Evolutionary conservation across 2,113 vertebrate genomes (phyloP), one percentile per base, ranked within the genome.

Genomic region (Coptodon bakossiorum): DNA sequence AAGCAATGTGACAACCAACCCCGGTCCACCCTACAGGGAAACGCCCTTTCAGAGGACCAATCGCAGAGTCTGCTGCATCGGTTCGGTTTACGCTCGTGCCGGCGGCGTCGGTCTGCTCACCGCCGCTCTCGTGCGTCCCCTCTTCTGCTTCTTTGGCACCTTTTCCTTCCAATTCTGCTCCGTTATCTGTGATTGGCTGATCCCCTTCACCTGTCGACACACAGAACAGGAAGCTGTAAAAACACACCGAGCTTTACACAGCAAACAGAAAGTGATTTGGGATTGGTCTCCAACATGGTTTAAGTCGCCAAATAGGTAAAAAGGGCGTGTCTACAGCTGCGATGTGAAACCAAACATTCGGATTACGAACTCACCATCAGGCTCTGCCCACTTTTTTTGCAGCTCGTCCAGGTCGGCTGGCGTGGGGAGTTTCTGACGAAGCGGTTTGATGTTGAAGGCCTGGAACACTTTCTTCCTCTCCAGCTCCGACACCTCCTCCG

Each of bases 401-500:
- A 91, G 82, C 86, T 96, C 96, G 57, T 98, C 97, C 90, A 97
- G 96, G 73, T 97, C 96, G 8, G 96, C 96, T 2, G 97, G 96
- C 6, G 96, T 96, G 81, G 97, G 96, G 27, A 99, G 96, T 90
- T 98, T 99, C 93, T 98, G 97, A 24, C 98, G 96, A 19, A 99
- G 96, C 40, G 98, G 98, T 91, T 98, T 99, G 93, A 99, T 95
- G 95, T 99, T 98, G 95, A 99, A 99, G 0, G 99, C 97, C 94
- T 98, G 98, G 94, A 99, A 99, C 38, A 93, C 96, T 94, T 98
- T 97, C 85, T 95, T 96, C n/a, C 95, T 96, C 91, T 97, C 97
- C 88, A 96, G 94, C 89, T 94, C 95, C 40, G 92, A 57, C 10
- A 79, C 31, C 73, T 97, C 97, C 6, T 95, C 94, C 61, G 81